Percentiles rank a stretch among this genome's conserved stretches.
Conservation (phyloP, 2,888 invertebrate species). For the Acanthosepion lycidas region DNA sequence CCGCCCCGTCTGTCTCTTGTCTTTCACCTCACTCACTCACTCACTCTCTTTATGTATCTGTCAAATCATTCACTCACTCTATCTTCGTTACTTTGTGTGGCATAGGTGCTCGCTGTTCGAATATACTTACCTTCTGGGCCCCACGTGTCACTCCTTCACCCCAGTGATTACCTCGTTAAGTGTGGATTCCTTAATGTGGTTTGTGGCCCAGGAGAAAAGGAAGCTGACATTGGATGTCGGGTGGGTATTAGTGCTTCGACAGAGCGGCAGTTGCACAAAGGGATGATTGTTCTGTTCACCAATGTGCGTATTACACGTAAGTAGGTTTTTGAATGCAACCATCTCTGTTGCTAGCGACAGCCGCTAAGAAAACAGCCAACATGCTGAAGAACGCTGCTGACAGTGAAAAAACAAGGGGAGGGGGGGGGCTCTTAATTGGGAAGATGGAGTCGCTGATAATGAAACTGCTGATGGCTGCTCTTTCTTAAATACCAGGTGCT, state of each 20-base stretch:
- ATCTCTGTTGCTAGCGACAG: background rate
- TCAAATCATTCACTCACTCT: too few species aligned
- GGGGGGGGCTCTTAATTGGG: background rate
- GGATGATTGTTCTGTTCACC: too few species aligned
- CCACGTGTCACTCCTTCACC: background rate
- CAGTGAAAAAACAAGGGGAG: too few species aligned
- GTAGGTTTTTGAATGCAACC: background rate
- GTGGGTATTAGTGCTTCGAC: background rate
- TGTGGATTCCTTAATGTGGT: background rate
- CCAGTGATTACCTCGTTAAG: background rate
- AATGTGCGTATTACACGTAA: background rate
- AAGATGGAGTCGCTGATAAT: constrained; percentile 33
- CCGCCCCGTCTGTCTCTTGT: too few species aligned
- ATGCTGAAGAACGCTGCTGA: background rate
- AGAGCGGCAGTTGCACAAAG: background rate
- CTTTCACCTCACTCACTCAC: too few species aligned
- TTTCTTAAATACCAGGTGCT: background rate
- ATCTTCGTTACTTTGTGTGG: background rate
- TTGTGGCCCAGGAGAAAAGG: background rate
- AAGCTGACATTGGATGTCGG: background rate
- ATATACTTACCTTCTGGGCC: background rate
- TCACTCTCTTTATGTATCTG: too few species aligned
- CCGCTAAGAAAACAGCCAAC: background rate
- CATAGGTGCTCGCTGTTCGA: background rate
- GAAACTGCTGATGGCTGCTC: background rate